Evolutionary conservation across 2,888 invertebrate species (phyloP).

Genomic region (Automeris io): DNA sequence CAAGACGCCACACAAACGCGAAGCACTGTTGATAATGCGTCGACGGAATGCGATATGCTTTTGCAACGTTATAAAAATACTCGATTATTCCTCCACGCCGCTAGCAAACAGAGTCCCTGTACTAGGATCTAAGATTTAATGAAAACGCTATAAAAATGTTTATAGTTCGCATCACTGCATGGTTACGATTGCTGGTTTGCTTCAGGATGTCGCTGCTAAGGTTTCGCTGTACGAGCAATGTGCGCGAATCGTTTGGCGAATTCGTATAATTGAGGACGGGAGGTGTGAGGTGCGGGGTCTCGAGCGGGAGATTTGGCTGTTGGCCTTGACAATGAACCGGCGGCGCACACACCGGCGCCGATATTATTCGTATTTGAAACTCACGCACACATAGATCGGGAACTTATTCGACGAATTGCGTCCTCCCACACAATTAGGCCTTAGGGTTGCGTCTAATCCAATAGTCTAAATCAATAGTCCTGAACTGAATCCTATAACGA

Average conservation of each 20-base stretch:
- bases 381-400: conserved; percentile 44
- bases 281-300: conserved; percentile 46
- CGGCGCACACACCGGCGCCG: conserved; percentile 57
- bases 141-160: conserved; percentile 16
- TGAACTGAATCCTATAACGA: too few species aligned
- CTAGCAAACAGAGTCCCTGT: conserved; percentile 18
- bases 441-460: conserved; percentile 44
- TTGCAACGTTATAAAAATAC: conserved; percentile 54
- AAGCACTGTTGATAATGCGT: conserved; percentile 36
- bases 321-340: conserved; percentile 76
- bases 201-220: conserved; percentile 21
- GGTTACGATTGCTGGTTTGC: conserved; percentile 41
- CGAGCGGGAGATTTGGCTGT: conserved; percentile 71
- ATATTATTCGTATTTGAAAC: conserved; percentile 42
- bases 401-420: conserved; percentile 65
- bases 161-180: conserved; percentile 20
- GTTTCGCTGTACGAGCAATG: conserved; percentile 36
- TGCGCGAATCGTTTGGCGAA: conserved; percentile 43
- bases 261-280: conserved; percentile 55
- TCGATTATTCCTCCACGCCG: conserved; percentile 36
- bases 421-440: conserved; percentile 60
- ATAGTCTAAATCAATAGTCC: too few species aligned
- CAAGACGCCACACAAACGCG: conserved; percentile 26
- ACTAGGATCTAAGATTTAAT: conserved; percentile 27
- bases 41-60: conserved; percentile 50